Percentiles rank a stretch among this genome's conserved stretches.
Evolutionary conservation across 2,888 invertebrate species (phyloP).

Genomic region (Pherbina coryleti): DNA sequence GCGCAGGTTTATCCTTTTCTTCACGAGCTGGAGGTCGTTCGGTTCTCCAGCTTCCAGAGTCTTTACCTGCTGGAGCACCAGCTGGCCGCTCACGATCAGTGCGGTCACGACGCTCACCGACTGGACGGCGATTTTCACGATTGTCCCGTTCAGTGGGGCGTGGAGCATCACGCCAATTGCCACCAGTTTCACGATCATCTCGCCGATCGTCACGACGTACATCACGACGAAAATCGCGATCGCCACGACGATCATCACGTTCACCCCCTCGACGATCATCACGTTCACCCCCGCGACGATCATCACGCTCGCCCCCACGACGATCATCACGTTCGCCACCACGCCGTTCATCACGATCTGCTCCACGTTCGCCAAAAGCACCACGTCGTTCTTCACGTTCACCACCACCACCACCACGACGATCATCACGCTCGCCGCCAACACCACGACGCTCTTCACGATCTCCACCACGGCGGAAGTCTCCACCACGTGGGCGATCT

Average conservation of each 20-base stretch:
- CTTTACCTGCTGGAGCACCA: constrained; percentile 57
- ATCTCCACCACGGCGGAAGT: constrained; percentile 44
- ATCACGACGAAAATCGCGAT: constrained; percentile 50
- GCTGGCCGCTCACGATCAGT: constrained; percentile 60
- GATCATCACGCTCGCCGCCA: constrained; percentile 44
- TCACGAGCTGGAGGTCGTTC: constrained; percentile 62
- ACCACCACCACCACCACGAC: constrained; percentile 37
- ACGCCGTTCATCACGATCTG: constrained; percentile 41
- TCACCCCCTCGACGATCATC: constrained; percentile 46
- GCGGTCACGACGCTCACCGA: constrained; percentile 47
- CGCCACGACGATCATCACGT: constrained; percentile 55
- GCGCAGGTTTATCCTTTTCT: constrained; percentile 62
- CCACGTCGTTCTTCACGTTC: constrained; percentile 46
- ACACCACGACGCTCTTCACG: constrained; percentile 47
- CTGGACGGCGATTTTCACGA: constrained; percentile 53
- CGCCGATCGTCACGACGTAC: constrained; percentile 52
- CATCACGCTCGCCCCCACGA: constrained; percentile 50
- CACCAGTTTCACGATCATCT: constrained; percentile 55
- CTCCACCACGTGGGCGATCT: constrained; percentile 45
- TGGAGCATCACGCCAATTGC: constrained; percentile 64
- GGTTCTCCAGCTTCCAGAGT: constrained; percentile 65
- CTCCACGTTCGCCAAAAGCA: constrained; percentile 41
- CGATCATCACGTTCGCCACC: constrained; percentile 54
- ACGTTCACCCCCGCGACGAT: constrained; percentile 43
- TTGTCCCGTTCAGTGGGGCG: constrained; percentile 61